Conservation (phyloP, 2,797 vertebrate species). For the Onychomys arenicola region DNA sequence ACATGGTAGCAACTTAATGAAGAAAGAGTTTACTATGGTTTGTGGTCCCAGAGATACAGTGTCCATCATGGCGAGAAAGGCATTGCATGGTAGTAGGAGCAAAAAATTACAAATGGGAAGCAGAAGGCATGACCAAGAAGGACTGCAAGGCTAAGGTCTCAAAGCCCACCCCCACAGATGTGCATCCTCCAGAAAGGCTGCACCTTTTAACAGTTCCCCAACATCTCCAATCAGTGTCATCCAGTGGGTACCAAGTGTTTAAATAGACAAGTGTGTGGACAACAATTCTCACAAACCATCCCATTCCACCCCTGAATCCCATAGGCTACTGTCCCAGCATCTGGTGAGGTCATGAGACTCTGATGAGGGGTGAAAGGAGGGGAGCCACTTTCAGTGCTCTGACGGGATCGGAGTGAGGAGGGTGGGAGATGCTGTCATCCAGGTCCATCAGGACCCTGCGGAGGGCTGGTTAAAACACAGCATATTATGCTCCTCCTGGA, state of each 20-base stretch:
- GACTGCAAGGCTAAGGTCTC: neutral
- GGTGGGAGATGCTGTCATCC: too few species aligned
- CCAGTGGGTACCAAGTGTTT: neutral
- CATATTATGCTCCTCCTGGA: too few species aligned
- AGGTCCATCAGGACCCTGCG: neutral
- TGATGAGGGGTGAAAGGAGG: neutral
- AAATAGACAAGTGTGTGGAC: too few species aligned
- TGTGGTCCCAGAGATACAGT: neutral
- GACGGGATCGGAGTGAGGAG: neutral
- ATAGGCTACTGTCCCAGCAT: neutral
- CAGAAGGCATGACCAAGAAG: neutral
- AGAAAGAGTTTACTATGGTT: neutral
- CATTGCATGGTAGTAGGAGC: neutral
- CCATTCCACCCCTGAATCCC: neutral
- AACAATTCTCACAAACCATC: neutral
- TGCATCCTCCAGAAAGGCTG: neutral
- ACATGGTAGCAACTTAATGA: neutral
- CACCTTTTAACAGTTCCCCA: neutral
- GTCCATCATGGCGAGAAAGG: neutral
- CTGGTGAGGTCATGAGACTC: neutral
- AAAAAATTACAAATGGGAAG: neutral
- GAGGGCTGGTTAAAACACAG: neutral
- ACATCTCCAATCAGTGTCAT: neutral
- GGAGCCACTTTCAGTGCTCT: neutral
- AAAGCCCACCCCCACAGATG: neutral